Evolutionary conservation across 2,797 vertebrate genomes (phyloP).

Genomic region (Perodicticus potto): DNA sequence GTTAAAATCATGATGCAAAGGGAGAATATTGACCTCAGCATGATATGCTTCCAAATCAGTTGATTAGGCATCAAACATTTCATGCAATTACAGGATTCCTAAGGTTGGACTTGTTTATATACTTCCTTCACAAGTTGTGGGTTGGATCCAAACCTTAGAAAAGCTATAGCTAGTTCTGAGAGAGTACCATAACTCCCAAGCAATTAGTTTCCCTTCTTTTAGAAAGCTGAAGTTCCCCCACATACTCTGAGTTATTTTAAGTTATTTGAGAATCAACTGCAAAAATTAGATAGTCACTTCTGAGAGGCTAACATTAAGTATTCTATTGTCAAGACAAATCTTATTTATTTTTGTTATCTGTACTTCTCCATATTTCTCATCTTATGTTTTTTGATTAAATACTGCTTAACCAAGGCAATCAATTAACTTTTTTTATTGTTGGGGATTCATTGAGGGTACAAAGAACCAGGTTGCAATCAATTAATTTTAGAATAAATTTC

Average conservation of each 20-base stretch:
- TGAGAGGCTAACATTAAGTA: background rate
- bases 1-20: background rate
- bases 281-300: constrained; percentile 26
- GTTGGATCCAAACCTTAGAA: background rate
- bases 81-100: background rate
- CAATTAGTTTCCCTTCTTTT: background rate
- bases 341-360: constrained; percentile 42
- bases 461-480: background rate
- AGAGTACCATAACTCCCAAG: background rate
- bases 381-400: background rate
- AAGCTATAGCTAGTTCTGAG: background rate
- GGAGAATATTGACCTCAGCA: constrained; percentile 20
- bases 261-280: background rate
- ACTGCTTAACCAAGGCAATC: constrained; percentile 4
- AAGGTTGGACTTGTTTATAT: background rate
- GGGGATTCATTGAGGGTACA: no score
- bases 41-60: background rate
- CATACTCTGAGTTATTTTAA: constrained; percentile 26
- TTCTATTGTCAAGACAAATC: constrained; percentile 47
- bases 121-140: background rate
- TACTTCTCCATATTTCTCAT: background rate
- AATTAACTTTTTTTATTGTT: background rate
- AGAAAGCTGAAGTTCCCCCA: background rate
- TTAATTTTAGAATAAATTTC: constrained; percentile 46
- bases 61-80: constrained; percentile 38